Conservation (phyloP, 1,140 invertebrate species). For the Drosophila eugracilis region DNA sequence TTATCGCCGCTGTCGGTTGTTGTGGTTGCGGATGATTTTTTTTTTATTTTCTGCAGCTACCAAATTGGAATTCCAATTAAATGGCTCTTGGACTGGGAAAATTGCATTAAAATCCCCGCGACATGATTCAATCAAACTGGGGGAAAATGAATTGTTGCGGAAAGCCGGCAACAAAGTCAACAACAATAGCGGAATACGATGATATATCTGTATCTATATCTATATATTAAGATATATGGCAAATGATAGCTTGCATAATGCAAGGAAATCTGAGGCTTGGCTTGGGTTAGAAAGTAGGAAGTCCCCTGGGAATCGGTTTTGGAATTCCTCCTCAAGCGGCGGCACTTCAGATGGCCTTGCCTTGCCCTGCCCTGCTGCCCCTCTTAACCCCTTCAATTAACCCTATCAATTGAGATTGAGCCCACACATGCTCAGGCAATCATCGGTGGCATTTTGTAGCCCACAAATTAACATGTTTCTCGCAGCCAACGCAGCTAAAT, state of each 20-base stretch:
- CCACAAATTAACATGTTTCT: slow-evolving; percentile 30
- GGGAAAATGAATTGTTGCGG: slow-evolving; percentile 46
- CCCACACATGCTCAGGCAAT: slow-evolving; percentile 28
- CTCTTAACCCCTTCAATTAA: slow-evolving; percentile 22
- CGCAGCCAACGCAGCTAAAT: slow-evolving; percentile 27
- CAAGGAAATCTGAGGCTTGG: slow-evolving; percentile 19
- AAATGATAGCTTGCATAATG: slow-evolving; percentile 37
- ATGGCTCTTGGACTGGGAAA: slow-evolving; percentile 16
- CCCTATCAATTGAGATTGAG: slow-evolving; percentile 31
- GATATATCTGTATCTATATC: not conserved
- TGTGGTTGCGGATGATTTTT: not conserved
- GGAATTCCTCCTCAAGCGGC: not conserved
- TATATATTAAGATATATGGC: slow-evolving; percentile 11
- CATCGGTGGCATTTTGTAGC: slow-evolving; percentile 36
- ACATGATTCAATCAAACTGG: slow-evolving; percentile 57
- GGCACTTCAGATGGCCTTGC: slow-evolving; percentile 16
- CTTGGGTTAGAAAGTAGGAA: slow-evolving; percentile 17
- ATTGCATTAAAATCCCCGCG: slow-evolving; percentile 41
- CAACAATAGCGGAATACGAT: slow-evolving; percentile 23
- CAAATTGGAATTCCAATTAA: slow-evolving; percentile 44
- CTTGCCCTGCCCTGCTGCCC: slow-evolving; percentile 7
- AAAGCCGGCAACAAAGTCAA: slow-evolving; percentile 23
- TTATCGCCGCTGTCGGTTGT: slow-evolving; percentile 1
- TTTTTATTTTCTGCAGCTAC: slow-evolving; percentile 4
- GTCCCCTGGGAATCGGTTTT: not conserved